These are phyloP conservation scores for Drosophila recens DNA, from an alignment of 2,888 invertebrate genomes.

Conservation along the genomic window DNA sequence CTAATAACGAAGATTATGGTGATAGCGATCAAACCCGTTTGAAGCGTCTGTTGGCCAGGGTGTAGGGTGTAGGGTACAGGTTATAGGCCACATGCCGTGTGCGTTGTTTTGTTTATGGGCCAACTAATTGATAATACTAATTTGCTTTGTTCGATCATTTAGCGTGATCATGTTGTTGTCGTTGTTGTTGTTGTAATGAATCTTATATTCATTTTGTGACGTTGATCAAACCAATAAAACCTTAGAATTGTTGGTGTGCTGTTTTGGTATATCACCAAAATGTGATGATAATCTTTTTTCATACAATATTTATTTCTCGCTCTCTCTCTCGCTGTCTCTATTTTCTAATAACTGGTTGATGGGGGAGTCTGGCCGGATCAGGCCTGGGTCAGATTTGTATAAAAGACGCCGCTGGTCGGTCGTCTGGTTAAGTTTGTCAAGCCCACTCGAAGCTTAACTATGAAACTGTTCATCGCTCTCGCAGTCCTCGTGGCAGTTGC, in stretches of 20 bases:
- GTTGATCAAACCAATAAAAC: conserved; percentile 26
- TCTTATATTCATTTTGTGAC: conserved; percentile 27
- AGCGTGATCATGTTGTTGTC: conserved; percentile 24
- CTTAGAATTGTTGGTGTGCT: conserved; percentile 35
- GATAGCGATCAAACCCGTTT: conserved; percentile 40
- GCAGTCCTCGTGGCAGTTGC: conserved; percentile 51
- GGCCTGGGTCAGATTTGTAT: conserved; percentile 45
- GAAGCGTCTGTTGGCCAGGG: background rate
- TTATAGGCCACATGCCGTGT: conserved; percentile 10
- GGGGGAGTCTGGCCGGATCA: background rate
- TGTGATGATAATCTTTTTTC: conserved; percentile 17
- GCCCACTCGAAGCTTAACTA: conserved; percentile 46
- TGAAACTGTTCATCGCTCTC: conserved; percentile 63
- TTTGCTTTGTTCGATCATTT: conserved; percentile 36
- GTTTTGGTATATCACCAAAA: conserved; percentile 10
- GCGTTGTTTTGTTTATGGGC: conserved; percentile 21
- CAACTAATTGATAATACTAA: conserved; percentile 46
- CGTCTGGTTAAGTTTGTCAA: conserved; percentile 54
- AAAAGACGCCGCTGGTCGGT: conserved; percentile 44
- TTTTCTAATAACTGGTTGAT: background rate
- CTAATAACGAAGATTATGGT: background rate
- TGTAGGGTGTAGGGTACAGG: background rate
- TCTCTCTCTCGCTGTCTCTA: background rate
- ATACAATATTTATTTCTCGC: background rate
- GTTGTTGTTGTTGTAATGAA: conserved; percentile 17